Evolutionary conservation across 2,888 invertebrate genomes (phyloP).

Genomic region (Griposia aprilina): DNA sequence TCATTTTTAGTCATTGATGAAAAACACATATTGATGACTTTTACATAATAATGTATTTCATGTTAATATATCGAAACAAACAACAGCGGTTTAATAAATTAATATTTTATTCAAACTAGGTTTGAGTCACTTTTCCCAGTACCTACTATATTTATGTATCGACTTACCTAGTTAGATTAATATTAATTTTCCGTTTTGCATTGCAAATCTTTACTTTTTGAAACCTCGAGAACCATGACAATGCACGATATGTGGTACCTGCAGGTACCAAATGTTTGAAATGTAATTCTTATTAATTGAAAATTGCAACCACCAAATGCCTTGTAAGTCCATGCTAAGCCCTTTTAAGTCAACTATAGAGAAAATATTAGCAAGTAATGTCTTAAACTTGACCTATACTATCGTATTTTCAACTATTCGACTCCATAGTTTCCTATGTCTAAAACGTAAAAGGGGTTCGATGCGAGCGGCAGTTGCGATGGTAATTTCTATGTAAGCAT

Average conservation of each 20-base stretch:
- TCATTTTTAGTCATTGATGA: not conserved
- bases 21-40: not conserved
- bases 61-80: not conserved
- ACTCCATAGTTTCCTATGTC: conserved; percentile 61
- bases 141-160: too few relatives aligned
- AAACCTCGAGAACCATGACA: not conserved
- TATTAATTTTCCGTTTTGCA: not conserved
- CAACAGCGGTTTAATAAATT: not conserved
- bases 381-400: not conserved
- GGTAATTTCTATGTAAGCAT: conserved; percentile 89
- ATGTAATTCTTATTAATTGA: not conserved
- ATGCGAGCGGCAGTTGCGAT: conserved; percentile 68
- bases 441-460: conserved; percentile 73
- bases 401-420: conserved; percentile 5
- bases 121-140: not conserved
- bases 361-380: not conserved
- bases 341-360: not conserved
- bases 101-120: not conserved
- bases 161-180: not conserved
- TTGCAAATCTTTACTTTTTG: not conserved
- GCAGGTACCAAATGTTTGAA: not conserved
- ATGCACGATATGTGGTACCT: not conserved
- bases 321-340: not conserved
- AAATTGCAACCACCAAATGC: not conserved
- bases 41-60: not conserved